These are phyloP conservation scores for Oopsacas minuta DNA, from an alignment of 37 sponge, comb jelly and placozoan species.

Conservation along the genomic window DNA sequence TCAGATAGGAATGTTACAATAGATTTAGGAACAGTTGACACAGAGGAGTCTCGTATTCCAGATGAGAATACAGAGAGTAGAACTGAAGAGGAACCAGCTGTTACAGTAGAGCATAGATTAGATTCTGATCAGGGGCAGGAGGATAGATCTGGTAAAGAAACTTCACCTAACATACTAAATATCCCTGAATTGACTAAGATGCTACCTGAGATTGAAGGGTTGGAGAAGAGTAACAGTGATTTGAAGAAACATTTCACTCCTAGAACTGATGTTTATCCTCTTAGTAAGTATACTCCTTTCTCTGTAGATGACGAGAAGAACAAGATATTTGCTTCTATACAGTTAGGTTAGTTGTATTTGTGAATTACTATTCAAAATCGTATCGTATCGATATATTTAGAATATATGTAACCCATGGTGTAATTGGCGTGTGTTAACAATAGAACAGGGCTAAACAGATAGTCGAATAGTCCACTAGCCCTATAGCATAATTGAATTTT, in stretches of 20 bases:
- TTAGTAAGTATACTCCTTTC: not conserved
- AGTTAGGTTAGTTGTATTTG: not conserved
- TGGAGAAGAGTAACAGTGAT: not conserved
- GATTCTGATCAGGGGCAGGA: not conserved
- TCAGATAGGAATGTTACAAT: not conserved
- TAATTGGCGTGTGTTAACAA: too few relatives aligned
- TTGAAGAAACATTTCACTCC: not conserved
- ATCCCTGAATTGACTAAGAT: not conserved
- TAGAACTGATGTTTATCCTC: not conserved
- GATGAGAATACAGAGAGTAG: too few relatives aligned
- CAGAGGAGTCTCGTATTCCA: not conserved
- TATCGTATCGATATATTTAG: too few relatives aligned
- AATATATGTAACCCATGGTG: too few relatives aligned
- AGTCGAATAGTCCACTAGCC: too few relatives aligned
- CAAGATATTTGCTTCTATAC: slow-evolving; percentile 7
- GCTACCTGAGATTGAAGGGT: not conserved
- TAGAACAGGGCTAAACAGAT: too few relatives aligned
- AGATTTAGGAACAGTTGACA: not conserved
- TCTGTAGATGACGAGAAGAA: slow-evolving; percentile 10
- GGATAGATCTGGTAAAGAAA: not conserved
- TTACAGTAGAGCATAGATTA: not conserved
- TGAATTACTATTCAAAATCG: too few relatives aligned
- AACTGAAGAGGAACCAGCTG: not conserved
- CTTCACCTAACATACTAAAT: not conserved
- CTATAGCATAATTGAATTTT: too few relatives aligned